phyloP scores from a whole-genome alignment of 2,888 invertebrate species.

The Himalopsyche kuldschensis region DNA sequence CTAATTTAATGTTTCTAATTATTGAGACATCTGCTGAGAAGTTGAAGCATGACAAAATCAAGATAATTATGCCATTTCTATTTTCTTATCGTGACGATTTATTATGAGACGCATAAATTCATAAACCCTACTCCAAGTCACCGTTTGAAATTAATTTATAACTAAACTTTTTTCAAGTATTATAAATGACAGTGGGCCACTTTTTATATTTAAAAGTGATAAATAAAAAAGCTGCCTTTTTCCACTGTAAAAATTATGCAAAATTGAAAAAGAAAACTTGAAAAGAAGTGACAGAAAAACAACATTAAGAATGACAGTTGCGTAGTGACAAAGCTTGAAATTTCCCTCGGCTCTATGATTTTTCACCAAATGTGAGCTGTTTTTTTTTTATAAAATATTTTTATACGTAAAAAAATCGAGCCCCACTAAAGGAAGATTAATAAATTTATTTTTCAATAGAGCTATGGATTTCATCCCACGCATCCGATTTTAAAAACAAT shows the following conservation, averaged over 20 bases:
- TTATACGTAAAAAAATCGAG: too few relatives aligned
- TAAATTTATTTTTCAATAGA: too few relatives aligned
- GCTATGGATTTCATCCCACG: too few relatives aligned
- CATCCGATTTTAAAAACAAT: too few relatives aligned
- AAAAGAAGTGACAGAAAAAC: constrained; percentile 5
- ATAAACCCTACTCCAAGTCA: too few relatives aligned
- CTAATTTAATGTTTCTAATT: too few relatives aligned
- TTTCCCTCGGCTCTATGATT: constrained; percentile 3
- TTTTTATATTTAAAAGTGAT: background rate
- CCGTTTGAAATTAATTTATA: background rate
- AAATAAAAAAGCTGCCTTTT: background rate
- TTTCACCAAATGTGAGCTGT: background rate
- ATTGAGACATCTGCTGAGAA: too few relatives aligned
- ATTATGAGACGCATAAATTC: too few relatives aligned
- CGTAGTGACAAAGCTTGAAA: constrained; percentile 10
- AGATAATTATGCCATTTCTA: too few relatives aligned
- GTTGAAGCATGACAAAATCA: too few relatives aligned
- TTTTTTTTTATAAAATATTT: background rate
- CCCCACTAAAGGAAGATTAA: too few relatives aligned
- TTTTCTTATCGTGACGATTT: too few relatives aligned
- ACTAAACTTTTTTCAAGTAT: background rate
- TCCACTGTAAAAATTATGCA: background rate
- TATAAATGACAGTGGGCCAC: background rate
- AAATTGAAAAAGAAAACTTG: constrained; percentile 14
- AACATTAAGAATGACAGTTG: constrained; percentile 16